Evolutionary conservation across 2,888 invertebrate genomes (phyloP).

Genomic region (Eumerus sabulonum): DNA sequence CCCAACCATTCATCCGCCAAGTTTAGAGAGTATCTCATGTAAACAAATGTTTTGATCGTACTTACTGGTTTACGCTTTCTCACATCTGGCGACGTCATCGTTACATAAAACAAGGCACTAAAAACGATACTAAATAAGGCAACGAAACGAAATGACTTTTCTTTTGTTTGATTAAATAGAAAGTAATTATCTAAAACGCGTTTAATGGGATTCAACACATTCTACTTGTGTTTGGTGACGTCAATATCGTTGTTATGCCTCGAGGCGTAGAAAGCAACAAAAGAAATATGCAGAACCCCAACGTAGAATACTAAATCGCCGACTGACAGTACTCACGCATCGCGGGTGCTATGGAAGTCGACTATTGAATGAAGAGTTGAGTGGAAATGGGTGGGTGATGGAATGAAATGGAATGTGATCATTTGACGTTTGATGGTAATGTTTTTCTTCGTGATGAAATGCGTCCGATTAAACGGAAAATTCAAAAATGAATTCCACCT

Average conservation of each 20-base stretch:
- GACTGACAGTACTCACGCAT: slow-evolving; percentile 10
- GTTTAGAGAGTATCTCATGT: not conserved
- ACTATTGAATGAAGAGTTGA: slow-evolving; percentile 12
- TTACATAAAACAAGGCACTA: slow-evolving; percentile 57
- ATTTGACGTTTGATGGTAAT: too few relatives aligned
- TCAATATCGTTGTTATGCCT: not conserved
- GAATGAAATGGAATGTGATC: slow-evolving; percentile 6
- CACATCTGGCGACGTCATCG: slow-evolving; percentile 74
- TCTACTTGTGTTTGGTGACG: not conserved
- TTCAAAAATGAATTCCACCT: too few relatives aligned
- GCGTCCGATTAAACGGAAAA: too few relatives aligned
- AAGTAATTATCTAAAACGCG: not conserved
- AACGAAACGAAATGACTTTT: too few relatives aligned
- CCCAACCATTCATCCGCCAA: too few relatives aligned
- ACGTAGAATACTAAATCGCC: slow-evolving; percentile 15
- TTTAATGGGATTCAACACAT: slow-evolving; percentile 23
- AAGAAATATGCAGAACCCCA: slow-evolving; percentile 1
- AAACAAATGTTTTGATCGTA: slow-evolving; percentile 17
- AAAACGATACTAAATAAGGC: too few relatives aligned
- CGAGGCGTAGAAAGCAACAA: not conserved
- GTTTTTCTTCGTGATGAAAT: not conserved
- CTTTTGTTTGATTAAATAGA: too few relatives aligned
- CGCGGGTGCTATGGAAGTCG: not conserved
- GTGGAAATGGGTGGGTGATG: not conserved
- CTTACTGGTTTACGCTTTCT: slow-evolving; percentile 76